Evolutionary conservation across 2,888 invertebrate species (phyloP).

Genomic region (Drosophila rubida): DNA sequence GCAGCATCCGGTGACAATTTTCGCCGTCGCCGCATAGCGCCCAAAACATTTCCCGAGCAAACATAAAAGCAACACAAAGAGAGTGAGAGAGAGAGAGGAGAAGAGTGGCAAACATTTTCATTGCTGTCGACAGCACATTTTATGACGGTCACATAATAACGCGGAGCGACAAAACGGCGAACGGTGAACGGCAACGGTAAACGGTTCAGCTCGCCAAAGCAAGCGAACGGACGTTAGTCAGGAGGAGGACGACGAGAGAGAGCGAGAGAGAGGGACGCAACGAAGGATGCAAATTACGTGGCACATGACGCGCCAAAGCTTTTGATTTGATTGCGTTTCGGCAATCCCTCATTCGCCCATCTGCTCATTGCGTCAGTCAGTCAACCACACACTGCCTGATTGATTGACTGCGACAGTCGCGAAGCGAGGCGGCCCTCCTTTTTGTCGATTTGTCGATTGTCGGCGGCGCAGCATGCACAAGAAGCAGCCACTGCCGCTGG

Average conservation of each 20-base stretch:
- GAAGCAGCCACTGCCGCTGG: slow-evolving; percentile 83
- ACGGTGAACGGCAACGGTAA: slow-evolving; percentile 30
- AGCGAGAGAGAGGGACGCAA: not conserved
- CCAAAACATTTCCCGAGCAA: slow-evolving; percentile 58
- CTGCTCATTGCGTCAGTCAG: slow-evolving; percentile 6
- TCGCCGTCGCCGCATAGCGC: slow-evolving; percentile 34
- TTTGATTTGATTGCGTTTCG: slow-evolving; percentile 71
- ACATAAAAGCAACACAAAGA: slow-evolving; percentile 47
- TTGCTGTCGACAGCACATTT: slow-evolving; percentile 62
- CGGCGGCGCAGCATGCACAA: slow-evolving; percentile 81
- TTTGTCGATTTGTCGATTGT: too few species aligned
- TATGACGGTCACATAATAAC: slow-evolving; percentile 77
- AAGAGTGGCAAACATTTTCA: slow-evolving; percentile 42
- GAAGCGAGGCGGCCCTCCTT: too few species aligned
- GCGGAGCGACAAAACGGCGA: slow-evolving; percentile 42
- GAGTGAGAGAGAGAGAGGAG: not conserved
- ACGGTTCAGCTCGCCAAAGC: too few species aligned
- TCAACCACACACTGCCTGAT: slow-evolving; percentile 37
- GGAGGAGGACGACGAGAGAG: too few species aligned
- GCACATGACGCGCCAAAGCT: slow-evolving; percentile 65
- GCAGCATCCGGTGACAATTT: slow-evolving; percentile 78
- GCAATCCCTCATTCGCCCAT: slow-evolving; percentile 20
- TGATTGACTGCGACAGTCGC: slow-evolving; percentile 35
- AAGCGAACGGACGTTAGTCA: not conserved
- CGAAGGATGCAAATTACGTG: slow-evolving; percentile 70